Percentiles rank a stretch among this genome's conserved stretches.
Evolutionary conservation across 2,888 invertebrate genomes (phyloP).

Genomic region (Drosophila helvetica): DNA sequence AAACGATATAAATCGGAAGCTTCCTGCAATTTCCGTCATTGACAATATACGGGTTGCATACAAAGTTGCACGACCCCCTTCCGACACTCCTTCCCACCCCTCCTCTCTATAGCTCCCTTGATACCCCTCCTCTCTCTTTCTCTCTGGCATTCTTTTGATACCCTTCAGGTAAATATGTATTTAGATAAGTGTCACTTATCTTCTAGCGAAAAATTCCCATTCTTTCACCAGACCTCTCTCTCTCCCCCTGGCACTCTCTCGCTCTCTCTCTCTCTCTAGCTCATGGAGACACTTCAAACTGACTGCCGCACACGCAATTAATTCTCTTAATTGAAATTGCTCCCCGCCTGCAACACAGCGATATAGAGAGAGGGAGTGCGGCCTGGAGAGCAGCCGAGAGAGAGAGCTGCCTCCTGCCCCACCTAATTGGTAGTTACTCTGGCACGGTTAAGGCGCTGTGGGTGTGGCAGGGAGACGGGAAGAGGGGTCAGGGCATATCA

Average conservation of each 20-base stretch:
- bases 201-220: slow-evolving; percentile 27
- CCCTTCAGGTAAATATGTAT: slow-evolving; percentile 68
- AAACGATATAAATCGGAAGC: slow-evolving; percentile 63
- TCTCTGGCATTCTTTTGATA: not conserved
- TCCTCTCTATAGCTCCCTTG: slow-evolving; percentile 4
- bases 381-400: no score
- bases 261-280: not conserved
- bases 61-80: slow-evolving; percentile 14
- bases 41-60: slow-evolving; percentile 46
- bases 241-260: not conserved
- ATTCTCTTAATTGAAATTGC: slow-evolving; percentile 79
- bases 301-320: slow-evolving; percentile 73
- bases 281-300: slow-evolving; percentile 53
- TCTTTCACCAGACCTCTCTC: slow-evolving; percentile 14
- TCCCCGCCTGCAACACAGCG: slow-evolving; percentile 38
- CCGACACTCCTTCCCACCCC: not conserved
- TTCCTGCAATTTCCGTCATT: slow-evolving; percentile 55
- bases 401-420: slow-evolving; percentile 51
- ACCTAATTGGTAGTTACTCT: slow-evolving; percentile 76
- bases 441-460: slow-evolving; percentile 39
- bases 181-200: slow-evolving; percentile 75
- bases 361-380: not conserved
- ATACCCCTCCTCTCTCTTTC: not conserved
- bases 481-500: slow-evolving; percentile 48
- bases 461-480: slow-evolving; percentile 15